phyloP scores from a whole-genome alignment of 2,113 vertebrate species.

The Tyto alba region DNA sequence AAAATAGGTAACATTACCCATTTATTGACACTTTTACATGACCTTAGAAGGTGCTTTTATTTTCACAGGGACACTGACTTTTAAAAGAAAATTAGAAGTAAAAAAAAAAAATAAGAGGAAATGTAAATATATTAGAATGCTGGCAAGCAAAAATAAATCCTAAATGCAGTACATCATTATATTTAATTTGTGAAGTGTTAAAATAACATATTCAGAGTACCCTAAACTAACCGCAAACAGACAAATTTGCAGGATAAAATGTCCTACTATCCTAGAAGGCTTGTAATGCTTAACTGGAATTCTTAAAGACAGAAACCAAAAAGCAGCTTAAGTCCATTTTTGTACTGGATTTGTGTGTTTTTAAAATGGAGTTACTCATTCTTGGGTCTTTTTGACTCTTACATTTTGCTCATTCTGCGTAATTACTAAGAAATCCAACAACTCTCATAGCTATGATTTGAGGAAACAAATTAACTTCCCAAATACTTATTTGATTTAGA shows the following conservation, averaged over 20 bases:
- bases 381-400: neutral
- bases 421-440: neutral
- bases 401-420: neutral
- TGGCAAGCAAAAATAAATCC: neutral
- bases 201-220: neutral
- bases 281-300: neutral
- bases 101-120: neutral
- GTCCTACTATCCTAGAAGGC: neutral
- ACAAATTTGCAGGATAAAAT: neutral
- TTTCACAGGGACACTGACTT: neutral
- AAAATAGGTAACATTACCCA: neutral
- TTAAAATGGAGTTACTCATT: neutral
- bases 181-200: neutral
- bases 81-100: neutral
- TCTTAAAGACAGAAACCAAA: neutral
- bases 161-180: neutral
- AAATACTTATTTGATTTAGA: neutral
- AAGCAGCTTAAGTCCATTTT: neutral
- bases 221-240: neutral
- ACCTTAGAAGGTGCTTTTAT: neutral
- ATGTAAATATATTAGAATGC: neutral
- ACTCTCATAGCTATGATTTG: neutral
- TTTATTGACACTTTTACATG: neutral
- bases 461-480: neutral
- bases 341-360: neutral